These are phyloP conservation scores for Calidris pugnax DNA, from an alignment of 2,113 vertebrate genomes.

Conservation along the genomic window DNA sequence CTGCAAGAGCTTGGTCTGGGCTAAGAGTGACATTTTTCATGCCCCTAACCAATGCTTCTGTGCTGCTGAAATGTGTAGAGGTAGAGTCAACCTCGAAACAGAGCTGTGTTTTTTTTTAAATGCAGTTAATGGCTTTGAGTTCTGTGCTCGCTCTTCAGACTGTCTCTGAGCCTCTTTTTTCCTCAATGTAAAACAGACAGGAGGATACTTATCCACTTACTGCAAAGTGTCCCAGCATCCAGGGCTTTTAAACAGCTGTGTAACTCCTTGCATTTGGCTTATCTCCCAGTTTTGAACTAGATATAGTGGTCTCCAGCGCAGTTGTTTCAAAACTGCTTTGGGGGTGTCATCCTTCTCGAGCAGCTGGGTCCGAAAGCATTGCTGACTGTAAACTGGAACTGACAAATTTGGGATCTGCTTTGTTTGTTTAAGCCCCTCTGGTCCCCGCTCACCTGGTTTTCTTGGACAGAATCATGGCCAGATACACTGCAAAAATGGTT, in stretches of 20 bases:
- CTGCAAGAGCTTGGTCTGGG: not conserved
- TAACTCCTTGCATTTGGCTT: not conserved
- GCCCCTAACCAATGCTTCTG: not conserved
- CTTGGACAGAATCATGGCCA: not conserved
- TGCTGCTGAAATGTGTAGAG: not conserved
- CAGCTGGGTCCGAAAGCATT: not conserved
- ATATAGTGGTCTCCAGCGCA: not conserved
- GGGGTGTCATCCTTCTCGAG: not conserved
- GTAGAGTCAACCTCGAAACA: not conserved
- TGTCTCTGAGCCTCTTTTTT: not conserved
- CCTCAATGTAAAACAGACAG: not conserved
- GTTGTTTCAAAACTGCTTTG: slow-evolving; percentile 12
- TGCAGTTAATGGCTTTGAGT: not conserved
- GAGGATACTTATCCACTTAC: not conserved
- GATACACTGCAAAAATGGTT: not conserved
- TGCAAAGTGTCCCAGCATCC: not conserved
- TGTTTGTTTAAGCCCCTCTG: not conserved
- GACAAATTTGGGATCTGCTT: not conserved
- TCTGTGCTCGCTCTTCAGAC: not conserved
- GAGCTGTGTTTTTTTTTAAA: not conserved
- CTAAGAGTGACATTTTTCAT: not conserved
- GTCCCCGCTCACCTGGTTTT: not conserved
- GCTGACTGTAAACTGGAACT: not conserved
- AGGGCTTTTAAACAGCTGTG: not conserved
- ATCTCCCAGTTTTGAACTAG: slow-evolving; percentile 7